phyloP scores from a whole-genome alignment of 1,140 invertebrate species.

The Conopomorpha cramerella region DNA sequence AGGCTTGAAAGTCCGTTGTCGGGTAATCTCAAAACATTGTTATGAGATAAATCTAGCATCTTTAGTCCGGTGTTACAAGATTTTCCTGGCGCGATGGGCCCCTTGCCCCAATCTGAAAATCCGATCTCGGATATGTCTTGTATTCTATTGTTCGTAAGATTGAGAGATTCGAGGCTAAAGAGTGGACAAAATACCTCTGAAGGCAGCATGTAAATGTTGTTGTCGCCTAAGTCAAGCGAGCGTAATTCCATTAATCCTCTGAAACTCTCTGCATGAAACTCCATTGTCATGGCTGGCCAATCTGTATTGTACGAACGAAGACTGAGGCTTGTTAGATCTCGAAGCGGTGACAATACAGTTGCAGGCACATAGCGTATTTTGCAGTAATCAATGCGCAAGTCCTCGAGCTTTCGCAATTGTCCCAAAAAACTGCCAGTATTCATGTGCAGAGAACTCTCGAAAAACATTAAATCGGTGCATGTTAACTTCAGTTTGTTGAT shows the following conservation, averaged over 20 bases:
- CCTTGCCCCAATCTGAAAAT: constrained; percentile 71
- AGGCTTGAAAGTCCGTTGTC: constrained; percentile 74
- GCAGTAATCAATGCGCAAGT: constrained; percentile 77
- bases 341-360: constrained; percentile 69
- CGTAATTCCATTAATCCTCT: constrained; percentile 71
- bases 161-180: constrained; percentile 69
- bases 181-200: constrained; percentile 76
- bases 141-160: constrained; percentile 78
- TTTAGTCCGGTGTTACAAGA: constrained; percentile 70
- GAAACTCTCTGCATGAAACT: constrained; percentile 74
- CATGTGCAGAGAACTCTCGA: constrained; percentile 73
- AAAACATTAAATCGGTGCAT: constrained; percentile 80
- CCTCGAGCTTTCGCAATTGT: constrained; percentile 63
- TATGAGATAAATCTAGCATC: constrained; percentile 74
- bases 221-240: constrained; percentile 75
- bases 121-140: constrained; percentile 76
- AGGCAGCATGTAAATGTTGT: constrained; percentile 81
- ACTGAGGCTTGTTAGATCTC: constrained; percentile 71
- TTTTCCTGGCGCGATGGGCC: constrained; percentile 65
- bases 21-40: constrained; percentile 70
- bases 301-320: constrained; percentile 78
- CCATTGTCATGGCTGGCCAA: constrained; percentile 80
- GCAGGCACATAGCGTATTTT: constrained; percentile 77
- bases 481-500: constrained; percentile 72
- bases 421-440: constrained; percentile 69